Conservation (phyloP, 64 coral and sea anemone genomes). For the Actinia tenebrosa region DNA sequence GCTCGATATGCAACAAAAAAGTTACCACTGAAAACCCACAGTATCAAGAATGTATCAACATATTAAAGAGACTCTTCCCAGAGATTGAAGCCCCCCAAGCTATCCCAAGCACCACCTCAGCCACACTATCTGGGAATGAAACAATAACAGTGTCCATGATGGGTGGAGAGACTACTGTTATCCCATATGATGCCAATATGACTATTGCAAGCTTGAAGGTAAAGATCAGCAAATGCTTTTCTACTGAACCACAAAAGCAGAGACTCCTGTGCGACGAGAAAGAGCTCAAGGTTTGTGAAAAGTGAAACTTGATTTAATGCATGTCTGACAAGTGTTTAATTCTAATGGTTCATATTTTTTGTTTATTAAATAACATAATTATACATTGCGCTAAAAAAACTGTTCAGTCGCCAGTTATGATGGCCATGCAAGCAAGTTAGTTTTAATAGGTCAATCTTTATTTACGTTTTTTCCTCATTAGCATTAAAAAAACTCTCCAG, state of each 20-base stretch:
- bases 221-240: slow-evolving; percentile 16
- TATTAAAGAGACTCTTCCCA: slow-evolving; percentile 57
- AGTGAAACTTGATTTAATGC: not conserved
- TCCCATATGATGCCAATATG: slow-evolving; percentile 45
- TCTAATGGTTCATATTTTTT: no score
- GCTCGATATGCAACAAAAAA: slow-evolving; percentile 52
- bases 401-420: no score
- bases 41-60: slow-evolving; percentile 52
- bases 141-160: slow-evolving; percentile 81
- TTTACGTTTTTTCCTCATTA: no score
- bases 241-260: slow-evolving; percentile 57
- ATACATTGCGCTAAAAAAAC: no score
- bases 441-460: no score
- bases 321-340: no score
- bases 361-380: no score
- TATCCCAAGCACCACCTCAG: slow-evolving; percentile 16
- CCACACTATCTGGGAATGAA: not conserved
- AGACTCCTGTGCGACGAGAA: slow-evolving; percentile 64
- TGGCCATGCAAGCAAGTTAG: no score
- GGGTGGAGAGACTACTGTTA: slow-evolving; percentile 79
- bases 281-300: slow-evolving; percentile 61
- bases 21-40: slow-evolving; percentile 32
- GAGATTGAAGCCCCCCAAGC: slow-evolving; percentile 39
- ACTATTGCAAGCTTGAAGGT: slow-evolving; percentile 49
- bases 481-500: no score